Base-by-base conservation (phyloP, 1,140 invertebrate species). In the Drosophila azteca region DNA sequence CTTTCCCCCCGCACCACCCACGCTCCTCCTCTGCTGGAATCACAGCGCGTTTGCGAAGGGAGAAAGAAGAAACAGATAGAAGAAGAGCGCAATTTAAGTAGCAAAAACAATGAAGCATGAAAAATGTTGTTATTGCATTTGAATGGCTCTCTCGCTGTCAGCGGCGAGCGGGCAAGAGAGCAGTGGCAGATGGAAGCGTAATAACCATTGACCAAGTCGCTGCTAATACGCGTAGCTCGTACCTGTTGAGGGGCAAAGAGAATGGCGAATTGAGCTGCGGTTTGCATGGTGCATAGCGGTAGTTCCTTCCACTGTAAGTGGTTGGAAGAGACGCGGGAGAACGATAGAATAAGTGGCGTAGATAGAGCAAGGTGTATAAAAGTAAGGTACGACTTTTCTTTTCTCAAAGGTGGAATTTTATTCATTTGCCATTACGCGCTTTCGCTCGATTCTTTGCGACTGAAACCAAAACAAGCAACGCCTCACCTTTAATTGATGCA, bases 31-130 rank as follows among this genome's bases (percentile, higher is more conserved):
- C 67, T 24, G 39, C 51, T 60, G 45, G 64, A 79, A 84, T 77
- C 74, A 77, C 70, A 69, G 59, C 54, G 63, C 22, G 43, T 54
- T n/a, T n/a, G 63, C 43, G 26, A 44, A 15, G 26, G n/a, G 1
- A 51, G 61, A 46, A 22, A 44, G 11, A 29, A 29, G 8, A 13
- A n/a, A 17, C 52, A 46, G 0, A 26, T 13, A 26, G 1, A 48
- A 43, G 24, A 31, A 35, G 39, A 65, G 65, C 74, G 65, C 61
- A 80, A 81, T 81, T 80, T 77, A 74, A 77, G 74, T 73, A 55
- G 67, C 48, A 44, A 71, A 61, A 58, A 65, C 39, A 65, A 48
- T 67, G 49, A 11, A 65, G 52, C 43, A 54, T 58, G 39, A 52
- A 15, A 64, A 79, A 77, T 59, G 39, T 64, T 61, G 58, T 71